phyloP scores from a whole-genome alignment of 1,140 invertebrate genomes.

The Drosophila bipectinata region DNA sequence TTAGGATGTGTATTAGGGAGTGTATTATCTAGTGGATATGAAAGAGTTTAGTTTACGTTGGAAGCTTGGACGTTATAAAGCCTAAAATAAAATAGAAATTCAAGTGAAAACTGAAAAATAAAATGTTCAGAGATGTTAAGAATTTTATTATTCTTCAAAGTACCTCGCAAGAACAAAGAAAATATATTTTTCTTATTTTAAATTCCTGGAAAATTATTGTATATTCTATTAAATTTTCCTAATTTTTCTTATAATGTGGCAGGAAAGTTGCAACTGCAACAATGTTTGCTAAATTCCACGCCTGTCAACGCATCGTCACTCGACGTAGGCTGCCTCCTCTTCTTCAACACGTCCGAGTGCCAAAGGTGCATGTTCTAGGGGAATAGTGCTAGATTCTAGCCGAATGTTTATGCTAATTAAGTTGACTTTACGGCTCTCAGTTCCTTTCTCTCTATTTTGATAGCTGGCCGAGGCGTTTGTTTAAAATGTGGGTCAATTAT shows the following conservation, averaged over 20 bases:
- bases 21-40: not conserved
- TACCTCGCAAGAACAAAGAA: too few relatives aligned
- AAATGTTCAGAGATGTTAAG: too few relatives aligned
- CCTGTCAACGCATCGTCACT: slow-evolving; percentile 66
- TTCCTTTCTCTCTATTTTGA: slow-evolving; percentile 7
- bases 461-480: slow-evolving; percentile 34
- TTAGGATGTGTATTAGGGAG: slow-evolving; percentile 9
- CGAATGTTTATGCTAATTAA: slow-evolving; percentile 75
- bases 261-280: slow-evolving; percentile 28
- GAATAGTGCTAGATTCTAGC: slow-evolving; percentile 38
- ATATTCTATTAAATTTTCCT: not conserved
- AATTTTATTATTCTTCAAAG: too few relatives aligned
- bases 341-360: slow-evolving; percentile 29
- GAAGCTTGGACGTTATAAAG: not conserved
- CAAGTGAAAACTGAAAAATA: too few relatives aligned
- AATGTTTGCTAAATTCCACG: slow-evolving; percentile 65
- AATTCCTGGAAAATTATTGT: not conserved
- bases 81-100: not conserved
- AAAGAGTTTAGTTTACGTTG: not conserved
- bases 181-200: not conserved
- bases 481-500: slow-evolving; percentile 80
- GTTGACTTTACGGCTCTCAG: slow-evolving; percentile 55
- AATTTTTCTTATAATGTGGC: not conserved
- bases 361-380: slow-evolving; percentile 60
- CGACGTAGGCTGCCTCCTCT: slow-evolving; percentile 42